These are phyloP conservation scores for Nibea albiflora DNA, from an alignment of 2,113 vertebrate species.

Conservation along the genomic window DNA sequence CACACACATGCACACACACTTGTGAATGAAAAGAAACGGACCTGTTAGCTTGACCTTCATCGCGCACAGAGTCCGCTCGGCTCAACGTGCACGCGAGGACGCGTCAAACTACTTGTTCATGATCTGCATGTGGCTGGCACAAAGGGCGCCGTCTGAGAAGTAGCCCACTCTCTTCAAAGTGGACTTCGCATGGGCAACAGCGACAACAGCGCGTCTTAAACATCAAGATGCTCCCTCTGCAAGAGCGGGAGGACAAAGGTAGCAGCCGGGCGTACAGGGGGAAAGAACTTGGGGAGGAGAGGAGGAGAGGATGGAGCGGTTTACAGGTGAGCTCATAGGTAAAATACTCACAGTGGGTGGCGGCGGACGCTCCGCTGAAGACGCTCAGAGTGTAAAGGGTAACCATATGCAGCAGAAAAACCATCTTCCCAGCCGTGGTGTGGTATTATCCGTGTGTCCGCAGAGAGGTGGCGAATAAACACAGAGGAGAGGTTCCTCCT, in stretches of 20 bases:
- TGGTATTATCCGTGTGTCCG: slow-evolving; percentile 63
- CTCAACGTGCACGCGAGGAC: not conserved
- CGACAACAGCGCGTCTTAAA: not conserved
- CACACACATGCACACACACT: not conserved
- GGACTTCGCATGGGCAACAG: not conserved
- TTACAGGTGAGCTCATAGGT: slow-evolving; percentile 60
- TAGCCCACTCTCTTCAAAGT: not conserved
- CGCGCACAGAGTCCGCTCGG: not conserved
- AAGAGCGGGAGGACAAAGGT: not conserved
- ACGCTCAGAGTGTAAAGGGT: slow-evolving; percentile 61
- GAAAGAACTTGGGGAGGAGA: not conserved
- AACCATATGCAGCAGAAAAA: slow-evolving; percentile 57
- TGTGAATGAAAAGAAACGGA: not conserved
- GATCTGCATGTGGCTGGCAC: not conserved
- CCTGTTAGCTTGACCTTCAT: slow-evolving; percentile 67
- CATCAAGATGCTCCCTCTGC: not conserved
- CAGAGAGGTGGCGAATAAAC: not conserved
- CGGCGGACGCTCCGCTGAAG: slow-evolving; percentile 74
- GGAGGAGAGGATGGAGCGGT: slow-evolving; percentile 2
- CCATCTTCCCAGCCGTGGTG: slow-evolving; percentile 67
- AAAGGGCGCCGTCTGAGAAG: not conserved
- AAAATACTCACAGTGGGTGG: slow-evolving; percentile 80
- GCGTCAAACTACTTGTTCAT: slow-evolving; percentile 27
- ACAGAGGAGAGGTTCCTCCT: slow-evolving; percentile 54
- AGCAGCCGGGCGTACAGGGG: slow-evolving; percentile 2